phyloP scores from a whole-genome alignment of 2,888 invertebrate genomes.

The Lacanobia wlatinum region DNA sequence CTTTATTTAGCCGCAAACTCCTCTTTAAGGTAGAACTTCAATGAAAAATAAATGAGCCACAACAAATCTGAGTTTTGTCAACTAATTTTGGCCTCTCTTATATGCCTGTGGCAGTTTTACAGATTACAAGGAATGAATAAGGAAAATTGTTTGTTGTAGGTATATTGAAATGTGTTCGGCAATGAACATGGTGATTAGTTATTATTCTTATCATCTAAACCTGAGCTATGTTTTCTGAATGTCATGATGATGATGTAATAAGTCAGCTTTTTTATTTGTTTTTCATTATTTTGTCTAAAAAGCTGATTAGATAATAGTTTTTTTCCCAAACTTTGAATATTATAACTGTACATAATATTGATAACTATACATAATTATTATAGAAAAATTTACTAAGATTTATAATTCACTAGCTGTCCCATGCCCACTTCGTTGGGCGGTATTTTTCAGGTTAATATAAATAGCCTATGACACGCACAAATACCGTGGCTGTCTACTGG shows the following conservation, averaged over 20 bases:
- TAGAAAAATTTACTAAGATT: background rate
- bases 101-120: too few species aligned
- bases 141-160: background rate
- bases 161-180: background rate
- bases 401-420: too few species aligned
- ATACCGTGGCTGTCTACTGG: too few species aligned
- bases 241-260: background rate
- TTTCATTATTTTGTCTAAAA: background rate
- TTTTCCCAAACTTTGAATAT: background rate
- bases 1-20: too few species aligned
- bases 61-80: too few species aligned
- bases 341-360: background rate
- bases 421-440: too few species aligned
- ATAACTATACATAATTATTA: background rate
- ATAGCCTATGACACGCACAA: too few species aligned
- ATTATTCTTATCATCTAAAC: background rate
- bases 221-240: background rate
- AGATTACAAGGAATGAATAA: background rate
- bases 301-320: background rate
- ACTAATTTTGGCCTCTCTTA: too few species aligned
- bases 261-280: background rate
- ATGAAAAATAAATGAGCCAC: too few species aligned
- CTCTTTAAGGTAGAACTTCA: too few species aligned
- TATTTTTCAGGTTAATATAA: too few species aligned
- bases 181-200: background rate